A percentile compares a stretch with the other conserved stretches of the same genome.
phyloP scores from a whole-genome alignment of 2,888 invertebrate genomes.

The Uropetala carovei region DNA sequence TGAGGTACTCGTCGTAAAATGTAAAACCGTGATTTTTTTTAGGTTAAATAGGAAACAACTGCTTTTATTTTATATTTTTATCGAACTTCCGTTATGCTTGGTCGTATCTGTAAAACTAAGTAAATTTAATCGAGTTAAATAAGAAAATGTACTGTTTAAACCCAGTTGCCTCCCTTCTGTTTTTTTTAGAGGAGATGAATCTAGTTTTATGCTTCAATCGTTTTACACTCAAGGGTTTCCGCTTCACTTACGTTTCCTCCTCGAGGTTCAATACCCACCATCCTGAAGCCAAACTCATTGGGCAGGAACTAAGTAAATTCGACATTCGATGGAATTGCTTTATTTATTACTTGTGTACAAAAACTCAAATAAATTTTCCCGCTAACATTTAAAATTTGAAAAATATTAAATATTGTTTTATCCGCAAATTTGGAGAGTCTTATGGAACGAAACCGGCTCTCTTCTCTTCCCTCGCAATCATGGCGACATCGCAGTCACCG shows the following conservation, averaged over 20 bases:
- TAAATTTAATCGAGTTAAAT: too few relatives aligned
- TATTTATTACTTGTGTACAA: too few relatives aligned
- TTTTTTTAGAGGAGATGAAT: too few relatives aligned
- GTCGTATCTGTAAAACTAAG: too few relatives aligned
- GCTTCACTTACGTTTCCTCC: conserved; percentile 30
- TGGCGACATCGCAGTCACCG: neutral
- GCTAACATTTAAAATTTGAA: too few relatives aligned
- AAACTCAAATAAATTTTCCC: too few relatives aligned
- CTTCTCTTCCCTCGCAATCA: too few relatives aligned
- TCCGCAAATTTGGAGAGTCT: neutral
- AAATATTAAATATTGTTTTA: neutral
- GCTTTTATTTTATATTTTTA: neutral
- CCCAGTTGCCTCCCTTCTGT: too few relatives aligned
- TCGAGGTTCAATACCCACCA: conserved; percentile 13
- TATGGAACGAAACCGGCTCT: neutral
- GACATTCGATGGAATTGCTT: neutral
- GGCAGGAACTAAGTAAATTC: neutral
- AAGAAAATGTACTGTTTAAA: too few relatives aligned
- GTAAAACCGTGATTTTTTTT: neutral
- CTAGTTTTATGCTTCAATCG: too few relatives aligned
- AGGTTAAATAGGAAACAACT: too few relatives aligned
- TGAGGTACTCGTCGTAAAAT: neutral
- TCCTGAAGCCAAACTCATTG: conserved; percentile 10
- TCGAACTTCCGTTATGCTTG: neutral
- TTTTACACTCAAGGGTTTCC: neutral